Base-by-base conservation (phyloP, 2,888 invertebrate genomes). In the Himalopsyche anomala region DNA sequence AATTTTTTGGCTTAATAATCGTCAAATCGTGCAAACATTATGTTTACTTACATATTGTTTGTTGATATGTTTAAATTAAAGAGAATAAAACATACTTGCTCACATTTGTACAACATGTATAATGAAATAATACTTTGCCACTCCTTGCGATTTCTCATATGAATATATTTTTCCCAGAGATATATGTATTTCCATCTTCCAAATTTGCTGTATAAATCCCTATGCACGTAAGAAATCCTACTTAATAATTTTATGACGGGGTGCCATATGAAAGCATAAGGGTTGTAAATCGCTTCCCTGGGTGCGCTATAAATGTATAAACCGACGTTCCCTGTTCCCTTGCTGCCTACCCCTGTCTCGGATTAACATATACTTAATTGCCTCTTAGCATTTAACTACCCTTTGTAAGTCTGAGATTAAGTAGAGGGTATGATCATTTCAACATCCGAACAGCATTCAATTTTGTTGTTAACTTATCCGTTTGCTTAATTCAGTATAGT, bases 281-380 rank as follows among this genome's bases (percentile, higher is more conserved):
- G 56, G 79, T 51, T 82, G 84, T 80, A 82, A 87, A 82, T 82
- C 80, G 84, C 45, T 80, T 84, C 80, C 42, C 84, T 54, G 55
- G 55, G 81, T 80, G 84, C 80, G 62, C 62, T 62, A 62, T 62
- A 62, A 62, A 62, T 62, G 62, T 45, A 85, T 85, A 85, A 85
- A 85, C 85, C 55, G 62, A 62, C 19, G n/a, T 62, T 62, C 62
- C 19, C 62, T 62, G 62, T 55, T 42, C 80, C 45, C 28, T n/a
- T 19, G 28, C 62, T 62, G 62, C 80, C 82, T 38, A 9, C 40
- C 80, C 83, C 62, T 82, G 54, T 54, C 85, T 81, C 84, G 85
- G 84, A 87, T 87, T 87, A 87, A 85, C 87, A 87, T 87, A 84
- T 84, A 87, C 81, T 87, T 87, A 87, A 87, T 87, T 85, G 87